A percentile compares a stretch with the other conserved stretches of the same genome.
phyloP scores from a whole-genome alignment of 2,113 vertebrate genomes.

The Mystacornis crossleyi region DNA sequence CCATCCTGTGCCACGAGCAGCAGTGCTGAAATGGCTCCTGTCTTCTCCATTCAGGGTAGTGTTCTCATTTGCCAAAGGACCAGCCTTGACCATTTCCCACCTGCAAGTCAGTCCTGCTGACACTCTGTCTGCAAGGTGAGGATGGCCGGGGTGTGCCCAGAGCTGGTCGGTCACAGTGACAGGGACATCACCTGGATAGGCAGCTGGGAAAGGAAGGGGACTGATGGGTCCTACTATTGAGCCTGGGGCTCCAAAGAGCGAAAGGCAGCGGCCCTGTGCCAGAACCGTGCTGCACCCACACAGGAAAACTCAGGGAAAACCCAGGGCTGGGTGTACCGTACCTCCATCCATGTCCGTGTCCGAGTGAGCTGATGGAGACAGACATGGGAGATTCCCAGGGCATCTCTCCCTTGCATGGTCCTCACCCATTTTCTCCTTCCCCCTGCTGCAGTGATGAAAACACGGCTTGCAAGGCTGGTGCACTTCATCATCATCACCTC shows the following conservation, averaged over 20 bases:
- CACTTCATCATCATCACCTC: neutral
- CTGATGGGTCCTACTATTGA: neutral
- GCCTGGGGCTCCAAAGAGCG: neutral
- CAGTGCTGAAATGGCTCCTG: neutral
- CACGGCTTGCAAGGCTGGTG: neutral
- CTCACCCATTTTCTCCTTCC: neutral
- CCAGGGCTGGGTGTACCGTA: neutral
- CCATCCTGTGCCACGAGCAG: neutral
- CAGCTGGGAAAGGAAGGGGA: neutral
- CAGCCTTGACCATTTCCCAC: neutral
- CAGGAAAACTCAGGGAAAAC: neutral
- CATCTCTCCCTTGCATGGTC: neutral
- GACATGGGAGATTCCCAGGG: neutral
- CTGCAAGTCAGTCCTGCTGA: neutral
- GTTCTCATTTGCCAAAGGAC: neutral
- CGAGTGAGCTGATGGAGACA: neutral
- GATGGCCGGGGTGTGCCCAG: neutral
- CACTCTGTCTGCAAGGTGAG: neutral
- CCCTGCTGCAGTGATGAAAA: neutral
- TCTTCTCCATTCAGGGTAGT: neutral
- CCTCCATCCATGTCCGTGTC: rapidly evolving
- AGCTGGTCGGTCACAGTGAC: rapidly evolving
- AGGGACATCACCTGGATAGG: neutral
- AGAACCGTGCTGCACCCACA: neutral
- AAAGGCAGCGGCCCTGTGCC: neutral